Conservation (phyloP, 2,888 invertebrate genomes). For the Tipula vernalis region DNA sequence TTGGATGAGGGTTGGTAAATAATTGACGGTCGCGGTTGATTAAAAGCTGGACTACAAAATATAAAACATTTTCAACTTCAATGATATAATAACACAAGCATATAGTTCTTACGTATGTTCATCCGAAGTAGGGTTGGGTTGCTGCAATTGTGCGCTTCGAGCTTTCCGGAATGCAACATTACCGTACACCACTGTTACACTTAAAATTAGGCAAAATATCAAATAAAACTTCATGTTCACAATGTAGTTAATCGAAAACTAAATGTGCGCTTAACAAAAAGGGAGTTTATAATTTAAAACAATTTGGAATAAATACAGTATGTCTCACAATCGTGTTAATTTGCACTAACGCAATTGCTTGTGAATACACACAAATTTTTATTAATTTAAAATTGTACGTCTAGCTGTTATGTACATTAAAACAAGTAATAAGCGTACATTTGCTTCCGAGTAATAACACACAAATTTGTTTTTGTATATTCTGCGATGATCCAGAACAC, state of each 20-base stretch:
- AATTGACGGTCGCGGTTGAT: no score
- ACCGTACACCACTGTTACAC: neutral
- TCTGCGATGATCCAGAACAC: neutral
- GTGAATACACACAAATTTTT: no score
- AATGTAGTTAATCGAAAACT: neutral
- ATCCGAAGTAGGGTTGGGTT: neutral
- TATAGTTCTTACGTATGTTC: neutral
- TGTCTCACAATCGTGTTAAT: neutral
- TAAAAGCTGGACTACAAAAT: neutral
- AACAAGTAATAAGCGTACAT: neutral
- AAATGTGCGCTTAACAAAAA: neutral
- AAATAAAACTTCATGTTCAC: neutral
- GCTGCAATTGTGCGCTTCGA: neutral
- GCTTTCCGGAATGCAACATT: neutral
- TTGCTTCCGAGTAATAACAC: neutral
- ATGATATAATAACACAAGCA: neutral
- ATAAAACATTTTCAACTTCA: neutral
- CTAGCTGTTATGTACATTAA: neutral
- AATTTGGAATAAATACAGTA: neutral
- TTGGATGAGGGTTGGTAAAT: no score
- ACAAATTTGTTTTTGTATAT: no score
- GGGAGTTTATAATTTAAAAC: no score
- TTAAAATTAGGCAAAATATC: neutral
- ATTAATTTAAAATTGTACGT: neutral
- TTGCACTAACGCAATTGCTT: neutral